phyloP scores from a whole-genome alignment of 2,888 invertebrate species.

The Lasioglossum vierecki region DNA sequence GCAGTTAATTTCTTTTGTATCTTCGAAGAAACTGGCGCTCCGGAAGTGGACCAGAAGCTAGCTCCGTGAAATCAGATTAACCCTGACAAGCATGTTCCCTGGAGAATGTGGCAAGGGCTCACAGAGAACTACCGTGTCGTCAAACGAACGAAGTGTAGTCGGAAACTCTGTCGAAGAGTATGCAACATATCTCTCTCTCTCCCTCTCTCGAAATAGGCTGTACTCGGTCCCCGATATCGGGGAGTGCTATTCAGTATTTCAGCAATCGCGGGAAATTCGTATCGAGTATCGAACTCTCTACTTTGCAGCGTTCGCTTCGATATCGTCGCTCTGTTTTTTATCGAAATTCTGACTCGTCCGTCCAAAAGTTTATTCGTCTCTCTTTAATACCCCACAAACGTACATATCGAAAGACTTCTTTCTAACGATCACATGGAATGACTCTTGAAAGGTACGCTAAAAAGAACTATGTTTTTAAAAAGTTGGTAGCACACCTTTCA shows the following conservation, averaged over 20 bases:
- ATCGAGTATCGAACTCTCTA: background rate
- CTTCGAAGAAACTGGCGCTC: conserved; percentile 39
- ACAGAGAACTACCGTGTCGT: conserved; percentile 44
- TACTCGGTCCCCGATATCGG: conserved; percentile 29
- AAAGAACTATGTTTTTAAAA: no score
- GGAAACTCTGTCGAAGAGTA: conserved; percentile 54
- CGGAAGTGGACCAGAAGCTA: conserved; percentile 36
- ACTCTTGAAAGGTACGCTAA: no score
- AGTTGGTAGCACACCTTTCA: no score
- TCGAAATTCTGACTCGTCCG: background rate
- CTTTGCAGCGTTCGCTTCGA: background rate
- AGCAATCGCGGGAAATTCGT: conserved; percentile 26
- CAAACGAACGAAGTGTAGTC: conserved; percentile 45
- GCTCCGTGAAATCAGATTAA: conserved; percentile 57
- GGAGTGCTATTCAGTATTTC: conserved; percentile 27
- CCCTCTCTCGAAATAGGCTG: conserved; percentile 17
- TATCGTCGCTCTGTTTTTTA: conserved; percentile 11
- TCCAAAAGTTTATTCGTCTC: background rate
- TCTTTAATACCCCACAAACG: background rate
- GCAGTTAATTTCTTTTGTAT: conserved; percentile 45
- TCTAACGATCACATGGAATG: no score
- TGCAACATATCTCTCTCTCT: conserved; percentile 29
- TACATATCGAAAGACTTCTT: background rate
- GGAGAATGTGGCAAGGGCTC: conserved; percentile 14
- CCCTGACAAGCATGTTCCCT: conserved; percentile 65